Evolutionary conservation across 1,140 invertebrate species (phyloP).

Genomic region (Pomphorhynchus laevis): DNA sequence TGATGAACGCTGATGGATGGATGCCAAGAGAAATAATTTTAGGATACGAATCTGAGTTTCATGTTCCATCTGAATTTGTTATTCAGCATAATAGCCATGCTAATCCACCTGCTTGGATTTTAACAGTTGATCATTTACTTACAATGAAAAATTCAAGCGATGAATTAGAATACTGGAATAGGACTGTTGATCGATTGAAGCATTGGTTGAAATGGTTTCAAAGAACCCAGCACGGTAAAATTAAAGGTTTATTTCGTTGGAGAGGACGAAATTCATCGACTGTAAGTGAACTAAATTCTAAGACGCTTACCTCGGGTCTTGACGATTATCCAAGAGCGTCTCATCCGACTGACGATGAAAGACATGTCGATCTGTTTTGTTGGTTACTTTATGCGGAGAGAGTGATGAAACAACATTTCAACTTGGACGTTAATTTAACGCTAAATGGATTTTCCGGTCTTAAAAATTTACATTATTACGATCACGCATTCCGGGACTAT

Average conservation of each 20-base stretch:
- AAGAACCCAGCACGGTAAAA: constrained; percentile 39
- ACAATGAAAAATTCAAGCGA: no score
- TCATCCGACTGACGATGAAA: constrained; percentile 49
- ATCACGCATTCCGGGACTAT: no score
- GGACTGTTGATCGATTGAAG: constrained; percentile 25
- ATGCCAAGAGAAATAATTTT: constrained; percentile 52
- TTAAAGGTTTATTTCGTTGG: constrained; percentile 33
- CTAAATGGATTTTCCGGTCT: no score
- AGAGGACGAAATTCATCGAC: constrained; percentile 33
- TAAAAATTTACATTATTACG: no score
- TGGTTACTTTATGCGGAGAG: constrained; percentile 58
- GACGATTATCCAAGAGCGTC: constrained; percentile 89
- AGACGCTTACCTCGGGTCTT: constrained; percentile 69
- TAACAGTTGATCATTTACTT: constrained; percentile 27
- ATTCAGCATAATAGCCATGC: constrained; percentile 67
- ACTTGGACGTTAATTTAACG: no score
- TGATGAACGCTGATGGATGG: constrained; percentile 89
- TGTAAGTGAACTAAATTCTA: constrained; percentile 54
- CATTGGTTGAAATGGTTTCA: constrained; percentile 85
- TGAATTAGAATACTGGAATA: no score
- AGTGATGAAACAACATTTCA: no score
- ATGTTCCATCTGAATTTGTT: constrained; percentile 71
- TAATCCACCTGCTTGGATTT: constrained; percentile 66
- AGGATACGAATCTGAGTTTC: constrained; percentile 42
- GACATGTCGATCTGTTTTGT: constrained; percentile 70